Evolutionary conservation across 2,888 invertebrate species (phyloP).

Genomic region (Synanthedon andrenaeformis): DNA sequence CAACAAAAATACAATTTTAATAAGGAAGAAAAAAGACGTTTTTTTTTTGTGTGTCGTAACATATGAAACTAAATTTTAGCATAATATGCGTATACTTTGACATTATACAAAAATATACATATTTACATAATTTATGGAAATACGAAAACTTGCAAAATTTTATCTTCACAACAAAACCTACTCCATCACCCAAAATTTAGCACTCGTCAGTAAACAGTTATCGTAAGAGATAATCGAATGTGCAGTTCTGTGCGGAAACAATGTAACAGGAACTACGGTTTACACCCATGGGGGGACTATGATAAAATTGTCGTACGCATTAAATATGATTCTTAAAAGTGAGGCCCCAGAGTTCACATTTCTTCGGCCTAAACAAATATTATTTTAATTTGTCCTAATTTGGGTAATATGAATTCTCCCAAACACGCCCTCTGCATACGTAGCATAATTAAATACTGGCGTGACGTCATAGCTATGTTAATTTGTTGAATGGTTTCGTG

Average conservation of each 20-base stretch:
- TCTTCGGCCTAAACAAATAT: background rate
- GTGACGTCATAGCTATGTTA: constrained; percentile 8
- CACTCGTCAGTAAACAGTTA: constrained; percentile 26
- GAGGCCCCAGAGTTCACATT: background rate
- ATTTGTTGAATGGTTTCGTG: constrained; percentile 3
- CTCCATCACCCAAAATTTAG: constrained; percentile 10
- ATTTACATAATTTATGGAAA: no score
- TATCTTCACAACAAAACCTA: constrained; percentile 7
- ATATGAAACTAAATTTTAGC: background rate
- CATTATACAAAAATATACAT: no score
- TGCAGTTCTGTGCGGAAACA: constrained; percentile 47
- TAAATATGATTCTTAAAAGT: background rate
- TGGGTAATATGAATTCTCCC: background rate
- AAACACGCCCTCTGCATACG: background rate
- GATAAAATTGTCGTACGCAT: constrained; percentile 5
- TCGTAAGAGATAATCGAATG: constrained; percentile 33
- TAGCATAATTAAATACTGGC: constrained; percentile 2
- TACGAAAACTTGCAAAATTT: constrained; percentile 7
- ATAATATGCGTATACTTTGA: background rate
- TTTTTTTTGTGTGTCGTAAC: background rate
- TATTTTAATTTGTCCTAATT: background rate
- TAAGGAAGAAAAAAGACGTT: no score
- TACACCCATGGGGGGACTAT: constrained; percentile 15
- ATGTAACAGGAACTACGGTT: constrained; percentile 56
- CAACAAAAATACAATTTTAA: no score